Evolutionary conservation across 2,888 invertebrate genomes (phyloP).

Genomic region (Orthosia gothica): DNA sequence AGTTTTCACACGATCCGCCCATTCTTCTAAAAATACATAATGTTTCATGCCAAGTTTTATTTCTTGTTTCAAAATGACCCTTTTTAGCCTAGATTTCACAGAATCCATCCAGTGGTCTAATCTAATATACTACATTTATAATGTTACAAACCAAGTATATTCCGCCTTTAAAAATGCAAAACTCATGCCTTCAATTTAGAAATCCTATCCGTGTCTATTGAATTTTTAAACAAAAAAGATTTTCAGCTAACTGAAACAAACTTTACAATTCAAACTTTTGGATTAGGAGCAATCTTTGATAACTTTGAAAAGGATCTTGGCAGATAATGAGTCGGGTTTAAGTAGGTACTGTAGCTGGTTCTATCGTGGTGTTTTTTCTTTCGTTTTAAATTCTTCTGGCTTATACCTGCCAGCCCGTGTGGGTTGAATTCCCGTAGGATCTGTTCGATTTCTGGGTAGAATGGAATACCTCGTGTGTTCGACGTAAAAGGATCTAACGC

Average conservation of each 20-base stretch:
- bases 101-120: not conserved
- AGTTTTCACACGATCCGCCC: too few relatives aligned
- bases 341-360: constrained; percentile 7
- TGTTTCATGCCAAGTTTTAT: too few relatives aligned
- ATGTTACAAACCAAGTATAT: not conserved
- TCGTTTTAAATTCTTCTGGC: constrained; percentile 42
- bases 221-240: constrained; percentile 66
- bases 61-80: too few relatives aligned
- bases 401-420: constrained; percentile 40
- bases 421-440: constrained; percentile 37
- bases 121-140: not conserved
- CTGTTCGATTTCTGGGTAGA: constrained; percentile 41
- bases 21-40: too few relatives aligned
- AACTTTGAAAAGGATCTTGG: constrained; percentile 68
- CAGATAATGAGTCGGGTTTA: constrained; percentile 51
- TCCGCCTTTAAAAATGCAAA: constrained; percentile 10
- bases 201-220: constrained; percentile 55
- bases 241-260: constrained; percentile 62
- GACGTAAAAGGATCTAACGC: constrained; percentile 41
- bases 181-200: constrained; percentile 20
- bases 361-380: constrained; percentile 22
- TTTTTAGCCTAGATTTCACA: not conserved
- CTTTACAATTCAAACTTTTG: constrained; percentile 72
- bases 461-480: constrained; percentile 37
- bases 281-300: constrained; percentile 70